phyloP scores from a whole-genome alignment of 2,888 invertebrate species.

The Marronus borbonicus region DNA sequence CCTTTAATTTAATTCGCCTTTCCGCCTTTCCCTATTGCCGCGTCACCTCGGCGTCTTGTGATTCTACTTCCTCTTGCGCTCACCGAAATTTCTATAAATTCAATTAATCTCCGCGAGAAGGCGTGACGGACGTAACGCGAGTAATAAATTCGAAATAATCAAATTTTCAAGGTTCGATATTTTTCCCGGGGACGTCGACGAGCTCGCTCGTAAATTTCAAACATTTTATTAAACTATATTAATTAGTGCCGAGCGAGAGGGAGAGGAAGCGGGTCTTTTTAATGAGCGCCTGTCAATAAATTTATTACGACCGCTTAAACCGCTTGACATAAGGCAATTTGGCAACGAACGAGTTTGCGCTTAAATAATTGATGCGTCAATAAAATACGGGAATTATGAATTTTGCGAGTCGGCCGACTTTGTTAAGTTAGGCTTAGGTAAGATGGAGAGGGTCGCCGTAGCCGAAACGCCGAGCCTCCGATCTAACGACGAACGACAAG shows the following conservation, averaged over 20 bases:
- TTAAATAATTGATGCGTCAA: slow-evolving; percentile 38
- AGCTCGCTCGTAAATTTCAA: slow-evolving; percentile 6
- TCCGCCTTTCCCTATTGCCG: not conserved
- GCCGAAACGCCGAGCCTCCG: too few species aligned
- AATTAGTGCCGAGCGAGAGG: slow-evolving; percentile 22
- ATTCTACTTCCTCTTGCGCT: not conserved
- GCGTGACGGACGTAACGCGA: not conserved
- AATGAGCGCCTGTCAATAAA: slow-evolving; percentile 44
- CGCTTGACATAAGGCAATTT: slow-evolving; percentile 33
- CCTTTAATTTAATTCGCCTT: slow-evolving; percentile 11
- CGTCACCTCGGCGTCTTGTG: not conserved
- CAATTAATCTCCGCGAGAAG: slow-evolving; percentile 24
- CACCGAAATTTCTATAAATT: slow-evolving; percentile 31
- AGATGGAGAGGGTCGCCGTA: not conserved
- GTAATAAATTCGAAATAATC: slow-evolving; percentile 41
- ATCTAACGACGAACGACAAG: too few species aligned
- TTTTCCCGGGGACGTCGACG: not conserved
- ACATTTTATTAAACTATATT: slow-evolving; percentile 37
- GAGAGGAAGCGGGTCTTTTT: slow-evolving; percentile 20
- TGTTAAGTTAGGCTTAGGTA: not conserved
- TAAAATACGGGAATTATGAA: slow-evolving; percentile 25
- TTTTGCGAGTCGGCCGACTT: not conserved
- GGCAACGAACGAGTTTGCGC: slow-evolving; percentile 9
- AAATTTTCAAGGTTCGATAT: slow-evolving; percentile 31
- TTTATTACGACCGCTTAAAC: slow-evolving; percentile 39